These are phyloP conservation scores for Thera obeliscata DNA, from an alignment of 2,888 invertebrate genomes.

Conservation along the genomic window DNA sequence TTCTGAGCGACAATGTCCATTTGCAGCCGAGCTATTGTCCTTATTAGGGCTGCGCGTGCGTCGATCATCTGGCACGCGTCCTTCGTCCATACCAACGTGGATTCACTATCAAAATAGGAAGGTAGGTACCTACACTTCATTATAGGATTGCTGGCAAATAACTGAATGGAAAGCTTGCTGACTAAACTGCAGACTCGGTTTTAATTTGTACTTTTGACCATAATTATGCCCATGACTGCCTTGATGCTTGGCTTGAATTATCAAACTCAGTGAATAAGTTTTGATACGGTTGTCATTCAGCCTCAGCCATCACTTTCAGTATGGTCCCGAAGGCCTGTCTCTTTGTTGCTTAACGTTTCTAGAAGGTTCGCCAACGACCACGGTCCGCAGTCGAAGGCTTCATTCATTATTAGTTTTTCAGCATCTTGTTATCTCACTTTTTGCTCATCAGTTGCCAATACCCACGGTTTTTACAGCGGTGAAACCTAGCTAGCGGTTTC, in stretches of 20 bases:
- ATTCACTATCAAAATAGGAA: too few species aligned
- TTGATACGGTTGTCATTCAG: too few species aligned
- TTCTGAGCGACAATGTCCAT: neutral
- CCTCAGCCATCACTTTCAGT: neutral
- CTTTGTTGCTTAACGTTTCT: constrained; percentile 18
- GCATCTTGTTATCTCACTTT: constrained; percentile 41
- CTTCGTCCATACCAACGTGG: neutral
- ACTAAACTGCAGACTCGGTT: too few species aligned
- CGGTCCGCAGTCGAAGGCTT: constrained; percentile 41
- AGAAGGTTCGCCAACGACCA: constrained; percentile 22
- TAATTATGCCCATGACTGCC: too few species aligned
- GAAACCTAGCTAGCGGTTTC: constrained; percentile 51
- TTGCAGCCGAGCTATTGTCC: neutral
- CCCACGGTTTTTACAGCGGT: constrained; percentile 48
- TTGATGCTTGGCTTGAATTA: too few species aligned
- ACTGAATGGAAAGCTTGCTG: too few species aligned
- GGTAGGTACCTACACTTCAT: too few species aligned
- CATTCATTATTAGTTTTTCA: constrained; percentile 41
- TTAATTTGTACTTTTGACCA: too few species aligned
- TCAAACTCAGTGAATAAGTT: too few species aligned
- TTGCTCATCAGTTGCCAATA: constrained; percentile 35
- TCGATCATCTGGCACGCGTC: neutral
- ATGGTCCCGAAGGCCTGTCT: constrained; percentile 28
- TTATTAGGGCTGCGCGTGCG: neutral
- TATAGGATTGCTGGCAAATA: too few species aligned